Evolutionary conservation across 2,113 vertebrate species (phyloP).

Genomic region (Vicugna pacos): DNA sequence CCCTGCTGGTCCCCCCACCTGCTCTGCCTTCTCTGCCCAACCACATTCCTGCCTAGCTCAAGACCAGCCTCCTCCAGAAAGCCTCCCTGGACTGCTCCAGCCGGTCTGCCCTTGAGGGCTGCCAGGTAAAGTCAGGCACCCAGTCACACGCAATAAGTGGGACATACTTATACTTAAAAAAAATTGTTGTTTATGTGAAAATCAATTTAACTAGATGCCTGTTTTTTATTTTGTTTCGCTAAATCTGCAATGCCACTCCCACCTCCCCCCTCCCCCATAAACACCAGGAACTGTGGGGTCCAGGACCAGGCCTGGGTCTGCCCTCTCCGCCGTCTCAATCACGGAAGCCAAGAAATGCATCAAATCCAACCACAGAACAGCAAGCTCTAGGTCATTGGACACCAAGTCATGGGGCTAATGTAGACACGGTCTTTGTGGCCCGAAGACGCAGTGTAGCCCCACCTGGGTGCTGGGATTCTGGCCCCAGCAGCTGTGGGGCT

Average conservation of each 20-base stretch:
- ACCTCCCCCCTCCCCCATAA: rapidly evolving
- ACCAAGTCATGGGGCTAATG: rapidly evolving
- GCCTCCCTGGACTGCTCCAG: neutral
- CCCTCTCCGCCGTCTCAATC: neutral
- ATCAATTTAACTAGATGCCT: neutral
- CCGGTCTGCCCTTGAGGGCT: neutral
- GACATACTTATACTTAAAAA: neutral
- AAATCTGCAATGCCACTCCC: neutral
- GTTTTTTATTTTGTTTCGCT: neutral
- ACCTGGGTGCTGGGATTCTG: neutral
- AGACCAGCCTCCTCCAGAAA: conserved; percentile 37
- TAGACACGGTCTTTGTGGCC: rapidly evolving
- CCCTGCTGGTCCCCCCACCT: neutral
- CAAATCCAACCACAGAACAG: rapidly evolving
- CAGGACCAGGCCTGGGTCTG: neutral
- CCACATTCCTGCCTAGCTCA: neutral
- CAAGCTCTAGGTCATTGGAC: rapidly evolving
- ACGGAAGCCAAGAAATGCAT: neutral
- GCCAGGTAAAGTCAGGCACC: neutral
- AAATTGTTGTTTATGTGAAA: neutral
- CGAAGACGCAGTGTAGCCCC: rapidly evolving
- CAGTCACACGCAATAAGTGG: neutral
- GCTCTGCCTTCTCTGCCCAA: neutral
- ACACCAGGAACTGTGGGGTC: neutral
- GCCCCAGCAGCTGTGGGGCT: rapidly evolving